Base-by-base conservation (phyloP, 2,888 invertebrate genomes). In the Euzophera pinguis region DNA sequence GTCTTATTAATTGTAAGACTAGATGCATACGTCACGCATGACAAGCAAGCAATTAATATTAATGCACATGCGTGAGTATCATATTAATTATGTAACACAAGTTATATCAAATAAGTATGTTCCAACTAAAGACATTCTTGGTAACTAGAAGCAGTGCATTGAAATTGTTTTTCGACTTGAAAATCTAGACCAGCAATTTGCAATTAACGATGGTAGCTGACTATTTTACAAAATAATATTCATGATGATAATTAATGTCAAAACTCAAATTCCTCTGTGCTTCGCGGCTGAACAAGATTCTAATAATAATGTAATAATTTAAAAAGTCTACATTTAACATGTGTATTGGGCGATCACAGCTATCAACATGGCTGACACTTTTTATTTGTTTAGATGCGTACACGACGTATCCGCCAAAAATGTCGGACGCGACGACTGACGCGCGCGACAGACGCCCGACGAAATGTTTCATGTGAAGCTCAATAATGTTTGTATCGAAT, bases 351-450 rank as follows among this genome's bases (percentile, higher is more conserved):
- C 27, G 56, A 60, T 59, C 57, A 53, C 53, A 60, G 62, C 68
- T 70, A 71, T 74, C 71, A 68, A 61, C 74, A 69, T 65, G 59
- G 59, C 56, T 38, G 60, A 71, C 72, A 69, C 72, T 67, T 74
- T 73, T 71, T 81, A 71, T 83, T 82, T 78, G 74, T 78, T 70
- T 74, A 71, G 70, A 64, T 67, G 63, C 59, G 58, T 60, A 61
- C 63, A 59, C 59, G 63, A 64, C 71, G 64, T 73, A 76, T 79
- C 78, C 80, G 80, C 71, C 71, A 69, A 51, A 32, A 41, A 65
- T 58, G 64, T 64, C 62, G 72, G 75, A 73, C 74, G 67, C 57
- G 85, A 66, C 67, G 85, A 86, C 53, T 65, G 87, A 85, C 62
- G 69, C 68, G 73, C 65, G 64, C 69, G 75, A 73, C 75, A 73